These are phyloP conservation scores for Pteropus alecto DNA, from an alignment of 2,113 vertebrate genomes.

Conservation along the genomic window DNA sequence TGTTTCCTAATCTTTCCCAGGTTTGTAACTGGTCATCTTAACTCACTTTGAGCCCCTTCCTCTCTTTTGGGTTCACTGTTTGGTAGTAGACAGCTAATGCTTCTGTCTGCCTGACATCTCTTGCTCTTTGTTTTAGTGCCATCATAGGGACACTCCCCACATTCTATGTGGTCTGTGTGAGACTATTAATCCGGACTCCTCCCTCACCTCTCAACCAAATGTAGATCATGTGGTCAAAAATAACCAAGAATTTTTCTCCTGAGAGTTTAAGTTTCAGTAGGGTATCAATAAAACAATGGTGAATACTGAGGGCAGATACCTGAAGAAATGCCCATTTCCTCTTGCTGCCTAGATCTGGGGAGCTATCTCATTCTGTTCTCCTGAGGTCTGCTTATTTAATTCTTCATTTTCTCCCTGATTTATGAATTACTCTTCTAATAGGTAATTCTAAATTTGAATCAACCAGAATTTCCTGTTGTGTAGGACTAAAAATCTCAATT, in stretches of 20 bases:
- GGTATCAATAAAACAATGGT: not conserved
- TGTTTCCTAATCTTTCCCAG: not conserved
- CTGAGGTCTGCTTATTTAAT: not conserved
- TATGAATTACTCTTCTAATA: not conserved
- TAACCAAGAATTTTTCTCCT: not conserved
- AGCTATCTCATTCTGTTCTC: not conserved
- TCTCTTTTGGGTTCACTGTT: not conserved
- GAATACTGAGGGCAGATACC: not conserved
- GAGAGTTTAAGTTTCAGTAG: not conserved
- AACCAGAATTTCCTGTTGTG: not conserved
- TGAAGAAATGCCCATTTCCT: not conserved
- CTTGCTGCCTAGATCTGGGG: not conserved
- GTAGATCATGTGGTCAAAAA: not conserved
- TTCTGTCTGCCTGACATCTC: not conserved
- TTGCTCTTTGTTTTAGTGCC: not conserved
- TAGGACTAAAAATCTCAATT: not conserved
- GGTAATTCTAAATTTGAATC: not conserved
- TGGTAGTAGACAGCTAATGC: not conserved
- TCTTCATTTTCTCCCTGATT: not conserved
- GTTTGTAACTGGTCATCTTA: not conserved
- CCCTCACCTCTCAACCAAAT: not conserved
- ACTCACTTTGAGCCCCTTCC: not conserved
- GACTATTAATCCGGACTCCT: not conserved
- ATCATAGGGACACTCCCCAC: not conserved
- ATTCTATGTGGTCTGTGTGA: not conserved